Evolutionary conservation across 2,113 vertebrate genomes (phyloP).

Genomic region (Perognathus longimembris): DNA sequence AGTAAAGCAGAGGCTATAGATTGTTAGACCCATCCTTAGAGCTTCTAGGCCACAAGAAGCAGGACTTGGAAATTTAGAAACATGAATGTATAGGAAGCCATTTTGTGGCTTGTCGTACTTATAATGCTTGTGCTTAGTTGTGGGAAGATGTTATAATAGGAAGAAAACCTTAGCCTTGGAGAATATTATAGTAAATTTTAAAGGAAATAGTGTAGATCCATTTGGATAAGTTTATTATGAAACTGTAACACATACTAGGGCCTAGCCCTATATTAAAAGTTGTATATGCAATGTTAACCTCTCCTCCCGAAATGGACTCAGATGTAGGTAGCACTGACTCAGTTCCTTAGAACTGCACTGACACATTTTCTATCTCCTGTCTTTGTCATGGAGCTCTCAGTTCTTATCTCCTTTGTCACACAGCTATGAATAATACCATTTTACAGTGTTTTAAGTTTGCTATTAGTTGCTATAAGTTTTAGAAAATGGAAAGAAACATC

Average conservation of each 20-base stretch:
- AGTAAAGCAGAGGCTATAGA: not conserved
- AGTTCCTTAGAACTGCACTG: not conserved
- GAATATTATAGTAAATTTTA: conserved; percentile 36
- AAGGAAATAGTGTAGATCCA: conserved; percentile 1
- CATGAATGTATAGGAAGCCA: not conserved
- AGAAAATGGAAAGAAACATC: conserved; percentile 47
- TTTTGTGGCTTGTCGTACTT: conserved; percentile 18
- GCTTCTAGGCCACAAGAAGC: not conserved
- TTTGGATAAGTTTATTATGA: not conserved
- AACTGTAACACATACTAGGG: not conserved
- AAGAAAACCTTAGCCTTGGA: not conserved
- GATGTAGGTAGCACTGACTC: not conserved
- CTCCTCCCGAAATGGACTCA: not conserved
- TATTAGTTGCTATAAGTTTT: conserved; percentile 57
- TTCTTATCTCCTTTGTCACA: conserved; percentile 41
- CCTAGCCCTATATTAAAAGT: not conserved
- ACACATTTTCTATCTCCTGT: conserved; percentile 29
- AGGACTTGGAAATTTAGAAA: conserved; percentile 15
- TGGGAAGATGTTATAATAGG: not conserved
- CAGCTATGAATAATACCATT: conserved; percentile 30
- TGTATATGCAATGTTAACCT: conserved; percentile 22
- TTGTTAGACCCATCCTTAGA: not conserved
- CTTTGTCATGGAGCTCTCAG: not conserved
- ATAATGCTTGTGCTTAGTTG: not conserved
- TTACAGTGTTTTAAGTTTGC: conserved; percentile 52